phyloP scores from a whole-genome alignment of 2,113 vertebrate genomes.

The Syngnathus floridae region DNA sequence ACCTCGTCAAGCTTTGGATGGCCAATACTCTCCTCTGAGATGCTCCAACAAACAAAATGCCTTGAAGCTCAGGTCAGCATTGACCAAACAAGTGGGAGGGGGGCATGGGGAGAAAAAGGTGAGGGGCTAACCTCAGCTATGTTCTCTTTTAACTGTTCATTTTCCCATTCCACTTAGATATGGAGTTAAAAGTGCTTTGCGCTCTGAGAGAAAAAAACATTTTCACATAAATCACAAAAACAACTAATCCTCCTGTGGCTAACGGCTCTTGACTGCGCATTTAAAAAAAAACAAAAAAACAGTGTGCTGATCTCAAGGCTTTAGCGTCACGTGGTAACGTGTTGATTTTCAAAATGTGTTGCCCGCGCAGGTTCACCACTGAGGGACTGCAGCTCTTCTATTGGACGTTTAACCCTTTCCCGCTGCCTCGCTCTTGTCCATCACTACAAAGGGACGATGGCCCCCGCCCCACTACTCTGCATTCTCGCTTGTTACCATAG shows the following conservation, averaged over 20 bases:
- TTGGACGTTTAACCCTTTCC: slow-evolving; percentile 68
- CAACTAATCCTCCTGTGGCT: slow-evolving; percentile 26
- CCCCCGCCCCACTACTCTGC: slow-evolving; percentile 38
- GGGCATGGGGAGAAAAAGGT: slow-evolving; percentile 43
- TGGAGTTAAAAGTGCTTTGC: slow-evolving; percentile 18
- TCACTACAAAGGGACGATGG: slow-evolving; percentile 57
- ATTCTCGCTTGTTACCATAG: slow-evolving; percentile 73
- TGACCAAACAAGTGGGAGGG: slow-evolving; percentile 43
- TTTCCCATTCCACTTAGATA: slow-evolving; percentile 26
- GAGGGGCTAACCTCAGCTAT: slow-evolving; percentile 33
- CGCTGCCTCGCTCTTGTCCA: slow-evolving; percentile 47
- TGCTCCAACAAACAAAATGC: slow-evolving; percentile 51
- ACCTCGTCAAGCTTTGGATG: slow-evolving; percentile 36
- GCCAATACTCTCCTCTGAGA: slow-evolving; percentile 41
- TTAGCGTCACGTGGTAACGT: slow-evolving; percentile 42
- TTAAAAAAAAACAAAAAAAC: slow-evolving; percentile 9
- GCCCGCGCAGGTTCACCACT: slow-evolving; percentile 37
- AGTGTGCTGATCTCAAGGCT: slow-evolving; percentile 16
- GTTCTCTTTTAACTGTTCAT: slow-evolving; percentile 33
- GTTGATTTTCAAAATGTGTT: slow-evolving; percentile 65
- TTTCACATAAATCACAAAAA: slow-evolving; percentile 29
- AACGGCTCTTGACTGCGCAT: not conserved
- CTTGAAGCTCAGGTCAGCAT: slow-evolving; percentile 49
- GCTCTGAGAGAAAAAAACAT: slow-evolving; percentile 19
- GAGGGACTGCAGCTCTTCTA: slow-evolving; percentile 44